A percentile compares a stretch with the other conserved stretches of the same genome.
These are phyloP conservation scores for Phenganax marumi DNA, from an alignment of 92 coral and sea anemone genomes.

Conservation along the genomic window DNA sequence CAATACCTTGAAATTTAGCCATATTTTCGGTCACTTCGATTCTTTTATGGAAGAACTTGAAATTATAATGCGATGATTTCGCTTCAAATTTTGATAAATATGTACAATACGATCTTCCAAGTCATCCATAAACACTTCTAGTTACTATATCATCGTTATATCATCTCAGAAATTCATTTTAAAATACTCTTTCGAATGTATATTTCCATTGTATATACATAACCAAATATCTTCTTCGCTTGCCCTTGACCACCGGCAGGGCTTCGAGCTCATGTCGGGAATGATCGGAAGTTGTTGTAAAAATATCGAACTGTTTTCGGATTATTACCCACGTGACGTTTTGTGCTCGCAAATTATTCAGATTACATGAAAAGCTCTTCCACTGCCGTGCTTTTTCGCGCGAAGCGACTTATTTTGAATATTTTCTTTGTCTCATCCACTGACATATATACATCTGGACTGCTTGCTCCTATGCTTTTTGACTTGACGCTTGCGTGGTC, in stretches of 20 bases:
- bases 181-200: conserved; percentile 1
- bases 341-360: not conserved
- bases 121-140: conserved; percentile 24
- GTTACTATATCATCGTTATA: not conserved
- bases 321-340: not conserved
- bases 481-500: no score
- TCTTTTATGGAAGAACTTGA: conserved; percentile 11
- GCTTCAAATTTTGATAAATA: not conserved
- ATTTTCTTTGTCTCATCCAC: no score
- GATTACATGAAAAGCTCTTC: not conserved
- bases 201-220: conserved; percentile 14
- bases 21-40: conserved; percentile 6
- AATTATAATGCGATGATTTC: conserved; percentile 12
- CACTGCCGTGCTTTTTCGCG: not conserved
- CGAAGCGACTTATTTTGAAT: no score
- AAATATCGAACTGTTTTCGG: not conserved
- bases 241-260: conserved; percentile 7
- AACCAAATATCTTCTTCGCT: conserved; percentile 14
- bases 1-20: conserved; percentile 29
- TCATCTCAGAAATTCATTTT: not conserved
- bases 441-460: no score
- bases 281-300: not conserved
- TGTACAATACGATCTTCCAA: not conserved
- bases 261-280: conserved; percentile 10
- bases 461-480: no score